Evolutionary conservation across 2,888 invertebrate genomes (phyloP), one percentile per base, ranked within the genome.

Genomic region (Campoplex capitator): DNA sequence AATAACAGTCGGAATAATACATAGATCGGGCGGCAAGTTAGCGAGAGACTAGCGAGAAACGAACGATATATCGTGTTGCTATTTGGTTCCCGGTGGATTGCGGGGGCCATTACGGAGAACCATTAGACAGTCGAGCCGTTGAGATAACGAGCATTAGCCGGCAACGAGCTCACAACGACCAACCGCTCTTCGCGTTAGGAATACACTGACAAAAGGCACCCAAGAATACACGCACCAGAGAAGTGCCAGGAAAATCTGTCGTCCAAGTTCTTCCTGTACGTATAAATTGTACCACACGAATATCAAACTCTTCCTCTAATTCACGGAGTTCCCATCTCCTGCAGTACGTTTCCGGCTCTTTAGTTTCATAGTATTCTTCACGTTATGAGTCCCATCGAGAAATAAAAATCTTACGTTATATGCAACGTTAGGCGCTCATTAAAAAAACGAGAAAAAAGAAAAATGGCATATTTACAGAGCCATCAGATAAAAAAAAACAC

Each of bases 101-200:
- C 84, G 86, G 89, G 62, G 90, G 91, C 94, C 94, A 94, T 94
- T 94, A 94, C 92, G 90, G 90, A 88, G 91, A 92, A 91, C 93
- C 94, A 94, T 94, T 94, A 94, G 94, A 94, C 93, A 94, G 94
- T 93, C 93, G 93, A 93, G 93, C 92, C 93, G 92, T 93, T 92
- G 93, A 92, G 94, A 94, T 94, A 94, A 94, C 94, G 94, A 93
- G 94, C 94, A 94, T 94, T 94, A 94, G 93, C 92, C 74, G 84
- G 23, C 80, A 81, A 84, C 84, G 84, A 84, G 81, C 73, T 89
- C 92, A 90, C 92, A 92, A 92, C 92, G 90, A 90, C 90, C 91
- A 90, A 76, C 71, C 48, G 67, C 48, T 65, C 62, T 71, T 86
- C 65, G 78, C 91, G 91, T 91, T 92, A 92, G 91, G 90, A 89